Conservation (phyloP, 2,113 vertebrate species). For the Triplophysa siluroides region DNA sequence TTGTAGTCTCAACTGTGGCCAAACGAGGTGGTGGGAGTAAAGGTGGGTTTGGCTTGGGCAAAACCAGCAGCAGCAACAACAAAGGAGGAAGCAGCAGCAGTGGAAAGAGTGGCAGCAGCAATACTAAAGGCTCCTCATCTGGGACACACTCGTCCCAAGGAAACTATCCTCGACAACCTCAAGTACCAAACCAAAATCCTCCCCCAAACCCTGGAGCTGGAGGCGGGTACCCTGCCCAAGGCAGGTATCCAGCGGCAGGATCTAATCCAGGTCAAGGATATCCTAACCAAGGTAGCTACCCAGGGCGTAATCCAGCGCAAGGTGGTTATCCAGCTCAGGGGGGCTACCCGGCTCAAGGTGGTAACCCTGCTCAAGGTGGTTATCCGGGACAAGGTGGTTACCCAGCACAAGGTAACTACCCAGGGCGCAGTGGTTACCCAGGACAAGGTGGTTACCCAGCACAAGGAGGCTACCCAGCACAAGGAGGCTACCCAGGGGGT, state of each 20-base stretch:
- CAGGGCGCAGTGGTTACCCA: conserved; percentile 22
- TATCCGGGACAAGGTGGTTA: conserved; percentile 41
- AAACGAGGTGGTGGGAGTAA: conserved; percentile 42
- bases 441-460: conserved; percentile 23
- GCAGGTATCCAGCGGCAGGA: conserved; percentile 56
- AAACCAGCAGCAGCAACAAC: conserved; percentile 31
- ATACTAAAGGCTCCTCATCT: conserved; percentile 38
- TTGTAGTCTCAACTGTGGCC: conserved; percentile 21
- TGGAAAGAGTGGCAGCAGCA: conserved; percentile 38
- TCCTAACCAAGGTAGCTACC: conserved; percentile 50
- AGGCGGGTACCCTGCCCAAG: conserved; percentile 40
- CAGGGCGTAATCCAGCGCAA: conserved; percentile 37
- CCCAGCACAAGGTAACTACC: conserved; percentile 40
- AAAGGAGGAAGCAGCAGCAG: conserved; percentile 45
- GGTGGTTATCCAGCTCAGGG: conserved; percentile 39
- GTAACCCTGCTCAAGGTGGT: conserved; percentile 18
- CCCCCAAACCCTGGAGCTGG: conserved; percentile 55
- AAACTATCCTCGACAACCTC: conserved; percentile 55
- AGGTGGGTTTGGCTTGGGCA: conserved; percentile 46
- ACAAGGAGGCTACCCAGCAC: conserved; percentile 26
- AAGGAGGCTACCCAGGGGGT: conserved; percentile 27
- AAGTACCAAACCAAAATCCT: conserved; percentile 66
- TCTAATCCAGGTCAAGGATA: conserved; percentile 55
- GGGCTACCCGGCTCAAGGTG: conserved; percentile 24
- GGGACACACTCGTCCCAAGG: conserved; percentile 44